These are phyloP conservation scores for Aphrocallistes beatrix DNA, from an alignment of 37 sponge, comb jelly and placozoan species.

Conservation along the genomic window DNA sequence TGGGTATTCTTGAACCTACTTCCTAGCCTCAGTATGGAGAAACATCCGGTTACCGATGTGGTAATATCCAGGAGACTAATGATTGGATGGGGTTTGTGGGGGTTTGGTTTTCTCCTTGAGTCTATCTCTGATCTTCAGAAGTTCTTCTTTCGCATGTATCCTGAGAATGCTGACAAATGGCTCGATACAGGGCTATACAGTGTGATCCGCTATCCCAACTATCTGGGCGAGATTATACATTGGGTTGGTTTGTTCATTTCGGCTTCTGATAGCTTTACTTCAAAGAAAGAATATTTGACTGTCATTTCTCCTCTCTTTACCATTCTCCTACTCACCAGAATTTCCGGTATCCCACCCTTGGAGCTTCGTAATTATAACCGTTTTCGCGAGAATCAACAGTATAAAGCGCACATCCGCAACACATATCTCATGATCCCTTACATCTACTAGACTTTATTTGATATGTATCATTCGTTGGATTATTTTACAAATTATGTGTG, in stretches of 20 bases:
- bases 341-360: conserved; percentile 77
- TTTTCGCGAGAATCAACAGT: conserved; percentile 64
- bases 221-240: conserved; percentile 87
- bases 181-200: conserved; percentile 73
- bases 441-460: conserved; percentile 31
- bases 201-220: conserved; percentile 82
- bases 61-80: conserved; percentile 63
- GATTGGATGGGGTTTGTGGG: conserved; percentile 74
- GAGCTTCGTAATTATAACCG: conserved; percentile 47
- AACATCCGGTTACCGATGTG: conserved; percentile 13
- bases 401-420: conserved; percentile 34
- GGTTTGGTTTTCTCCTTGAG: conserved; percentile 64
- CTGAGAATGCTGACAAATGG: conserved; percentile 59
- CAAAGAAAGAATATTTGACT: conserved; percentile 38
- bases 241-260: conserved; percentile 86
- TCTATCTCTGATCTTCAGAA: conserved; percentile 81
- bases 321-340: conserved; percentile 39
- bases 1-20: conserved; percentile 70
- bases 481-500: neutral
- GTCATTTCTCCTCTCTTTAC: conserved; percentile 58
- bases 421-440: conserved; percentile 64
- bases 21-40: conserved; percentile 45
- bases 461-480: neutral
- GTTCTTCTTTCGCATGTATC: conserved; percentile 50
- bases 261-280: conserved; percentile 63